Base-by-base conservation (phyloP, 2,797 vertebrate genomes). In the Hyperoplus lanceolatus region DNA sequence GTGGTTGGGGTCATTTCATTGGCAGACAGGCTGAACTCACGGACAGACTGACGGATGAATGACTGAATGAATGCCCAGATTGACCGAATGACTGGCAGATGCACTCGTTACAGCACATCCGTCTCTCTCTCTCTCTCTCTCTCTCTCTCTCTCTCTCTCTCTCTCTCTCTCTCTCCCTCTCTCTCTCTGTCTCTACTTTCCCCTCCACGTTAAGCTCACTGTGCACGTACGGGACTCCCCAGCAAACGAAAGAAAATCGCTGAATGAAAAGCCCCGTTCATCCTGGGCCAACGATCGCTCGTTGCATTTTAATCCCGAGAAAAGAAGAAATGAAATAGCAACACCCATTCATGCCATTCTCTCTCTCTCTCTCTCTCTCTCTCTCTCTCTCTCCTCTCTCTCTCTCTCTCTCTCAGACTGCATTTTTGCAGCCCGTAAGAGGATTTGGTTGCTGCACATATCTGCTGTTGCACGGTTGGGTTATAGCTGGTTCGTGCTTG, bases 251-350 rank as follows among this genome's bases (percentile, higher is more conserved):
- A 41, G n/a, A 65, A 21, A 73, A 66, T 68, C 16, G 16, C 11
- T 74, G 75, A 89, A 88, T 90, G 80, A 86, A 90, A 83, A 77
- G 63, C 79, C 65, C 81, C 45, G 81, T 92, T 91, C 85, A 83
- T 42, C 49, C 43, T 67, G 51, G 50, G 77, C 83, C 72, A 87
- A 82, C 12, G 75, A 82, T 87, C 85, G 81, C 64, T 80, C 15
- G 4, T 70, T 88, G 80, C 70, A 84, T 87, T 85, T 86, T 87
- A 90, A 90, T 89, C 88, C 64, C 11, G 53, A 56, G 64, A 50
- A 55, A 55, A 58, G 15, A 56, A 55, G 60, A 18, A 9, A 73
- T 53, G 53, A 82, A 77, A 69, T 54, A 63, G 61, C 65, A 36
- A 67, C 73, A 71, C 38, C 82, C 79, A 80, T 85, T 87, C 83